A percentile compares a stretch with the other conserved stretches of the same genome.
Conservation (phyloP, 2,888 invertebrate genomes). For the Tenthredo notha region DNA sequence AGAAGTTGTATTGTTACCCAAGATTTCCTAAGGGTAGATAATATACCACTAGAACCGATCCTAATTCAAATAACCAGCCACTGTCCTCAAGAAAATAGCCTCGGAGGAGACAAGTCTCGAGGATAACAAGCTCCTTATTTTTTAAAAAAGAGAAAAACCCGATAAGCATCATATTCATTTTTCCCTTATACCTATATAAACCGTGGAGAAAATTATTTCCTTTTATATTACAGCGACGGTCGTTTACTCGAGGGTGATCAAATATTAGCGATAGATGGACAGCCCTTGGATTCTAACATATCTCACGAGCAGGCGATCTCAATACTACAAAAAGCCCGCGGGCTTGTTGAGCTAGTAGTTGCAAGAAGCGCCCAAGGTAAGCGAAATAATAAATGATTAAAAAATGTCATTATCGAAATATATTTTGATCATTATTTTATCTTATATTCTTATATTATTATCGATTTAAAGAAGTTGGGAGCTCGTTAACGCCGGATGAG, state of each 20-base stretch:
- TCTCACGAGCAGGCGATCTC: constrained; percentile 91
- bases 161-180: not conserved
- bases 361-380: constrained; percentile 81
- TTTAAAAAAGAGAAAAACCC: not conserved
- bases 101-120: not conserved
- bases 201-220: not conserved
- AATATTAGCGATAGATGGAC: constrained; percentile 91
- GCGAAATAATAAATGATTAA: not conserved
- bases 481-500: constrained; percentile 74
- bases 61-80: not conserved
- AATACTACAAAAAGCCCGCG: constrained; percentile 88
- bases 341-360: constrained; percentile 84
- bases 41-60: not conserved
- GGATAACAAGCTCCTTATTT: not conserved
- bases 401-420: not conserved
- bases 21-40: not conserved
- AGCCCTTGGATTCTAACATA: constrained; percentile 88
- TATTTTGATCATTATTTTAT: not conserved
- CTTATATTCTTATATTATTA: not conserved
- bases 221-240: constrained; percentile 81
- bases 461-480: constrained; percentile 54
- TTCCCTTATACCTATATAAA: not conserved
- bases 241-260: constrained; percentile 89
- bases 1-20: constrained; percentile 1
- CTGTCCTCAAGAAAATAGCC: not conserved